Evolutionary conservation across 2,797 vertebrate species (phyloP).

Genomic region (Notolepis coatsorum): DNA sequence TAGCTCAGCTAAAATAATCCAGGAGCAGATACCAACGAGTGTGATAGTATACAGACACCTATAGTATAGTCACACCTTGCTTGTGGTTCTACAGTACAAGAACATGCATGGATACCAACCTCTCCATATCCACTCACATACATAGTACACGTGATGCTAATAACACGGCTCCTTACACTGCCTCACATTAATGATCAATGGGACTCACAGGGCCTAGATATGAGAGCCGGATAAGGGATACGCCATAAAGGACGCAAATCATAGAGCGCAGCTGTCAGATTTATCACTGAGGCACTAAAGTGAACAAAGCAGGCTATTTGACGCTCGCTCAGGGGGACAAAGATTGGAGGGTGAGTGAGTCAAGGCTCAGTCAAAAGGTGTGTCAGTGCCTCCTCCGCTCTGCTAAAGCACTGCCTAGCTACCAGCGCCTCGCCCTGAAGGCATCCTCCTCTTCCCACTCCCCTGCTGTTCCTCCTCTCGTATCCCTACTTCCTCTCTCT

Average conservation of each 20-base stretch:
- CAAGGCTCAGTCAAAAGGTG: conserved; percentile 63
- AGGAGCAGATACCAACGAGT: no score
- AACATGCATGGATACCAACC: no score
- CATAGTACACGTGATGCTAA: no score
- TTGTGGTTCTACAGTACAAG: no score
- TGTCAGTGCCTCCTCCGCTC: conserved; percentile 49
- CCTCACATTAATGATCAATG: conserved; percentile 67
- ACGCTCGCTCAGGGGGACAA: conserved; percentile 35
- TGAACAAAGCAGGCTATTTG: conserved; percentile 40
- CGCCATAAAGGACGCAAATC: conserved; percentile 44
- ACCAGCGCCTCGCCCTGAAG: conserved; percentile 56
- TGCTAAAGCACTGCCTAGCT: conserved; percentile 29
- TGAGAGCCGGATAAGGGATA: conserved; percentile 38
- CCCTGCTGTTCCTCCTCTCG: no score
- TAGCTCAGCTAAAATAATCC: no score
- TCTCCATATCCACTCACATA: background rate
- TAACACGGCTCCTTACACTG: conserved; percentile 33
- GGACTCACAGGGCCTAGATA: conserved; percentile 34
- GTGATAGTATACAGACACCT: no score
- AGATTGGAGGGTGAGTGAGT: conserved; percentile 56
- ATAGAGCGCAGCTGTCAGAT: conserved; percentile 19
- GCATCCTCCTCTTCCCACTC: conserved; percentile 56
- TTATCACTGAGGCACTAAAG: conserved; percentile 33
- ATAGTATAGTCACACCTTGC: no score
- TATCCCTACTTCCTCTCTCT: conserved; percentile 27